Conservation (phyloP, 2,797 vertebrate genomes). For the Picus viridis region DNA sequence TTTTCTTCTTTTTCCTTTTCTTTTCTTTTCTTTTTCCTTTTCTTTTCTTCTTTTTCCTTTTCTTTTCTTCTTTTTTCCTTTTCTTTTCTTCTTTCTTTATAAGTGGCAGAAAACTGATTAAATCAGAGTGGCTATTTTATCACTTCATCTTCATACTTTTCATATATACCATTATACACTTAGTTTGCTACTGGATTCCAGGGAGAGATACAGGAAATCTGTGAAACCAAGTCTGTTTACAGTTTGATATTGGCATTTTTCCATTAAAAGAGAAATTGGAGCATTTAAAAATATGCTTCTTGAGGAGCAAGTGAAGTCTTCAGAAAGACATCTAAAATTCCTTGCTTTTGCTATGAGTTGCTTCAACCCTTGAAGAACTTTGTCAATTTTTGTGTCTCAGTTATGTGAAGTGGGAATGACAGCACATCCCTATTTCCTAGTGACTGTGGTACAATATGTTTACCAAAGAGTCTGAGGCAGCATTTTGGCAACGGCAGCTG, state of each 20-base stretch:
- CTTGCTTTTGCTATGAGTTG: neutral
- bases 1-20: neutral
- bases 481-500: neutral
- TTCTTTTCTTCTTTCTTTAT: neutral
- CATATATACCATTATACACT: neutral
- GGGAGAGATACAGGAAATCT: neutral
- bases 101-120: neutral
- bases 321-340: neutral
- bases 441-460: neutral
- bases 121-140: neutral
- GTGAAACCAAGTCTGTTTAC: slow-evolving; percentile 11
- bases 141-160: slow-evolving; percentile 11
- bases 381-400: neutral
- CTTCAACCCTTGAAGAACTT: neutral
- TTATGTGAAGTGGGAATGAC: neutral
- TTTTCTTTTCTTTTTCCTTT: no score
- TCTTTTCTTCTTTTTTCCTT: neutral
- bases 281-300: neutral
- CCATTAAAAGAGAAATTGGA: neutral
- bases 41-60: neutral
- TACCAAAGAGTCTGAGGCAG: neutral
- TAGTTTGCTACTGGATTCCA: neutral
- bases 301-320: neutral
- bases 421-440: neutral
- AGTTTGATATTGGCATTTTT: slow-evolving; percentile 17